Evolutionary conservation across 2,797 vertebrate genomes (phyloP), one percentile per base, ranked within the genome.

Genomic region (Sebastes hopkinsi): DNA sequence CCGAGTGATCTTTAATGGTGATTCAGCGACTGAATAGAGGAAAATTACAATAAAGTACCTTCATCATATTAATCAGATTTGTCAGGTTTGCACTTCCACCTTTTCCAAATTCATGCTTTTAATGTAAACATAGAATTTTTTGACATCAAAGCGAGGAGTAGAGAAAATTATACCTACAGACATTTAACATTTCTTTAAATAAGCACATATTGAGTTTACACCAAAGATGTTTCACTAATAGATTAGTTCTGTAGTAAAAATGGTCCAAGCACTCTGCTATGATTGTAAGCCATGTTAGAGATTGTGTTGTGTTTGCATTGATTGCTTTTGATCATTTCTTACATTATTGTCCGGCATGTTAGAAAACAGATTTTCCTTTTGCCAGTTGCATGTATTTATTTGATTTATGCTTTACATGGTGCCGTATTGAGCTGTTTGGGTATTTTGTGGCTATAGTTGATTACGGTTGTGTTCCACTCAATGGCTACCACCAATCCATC

Each of bases 1-100:
- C n/a, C 3, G 4, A 61, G 56, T n/a, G 27, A 79, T 89, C 23
- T 72, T 86, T 76, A 82, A 67, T 72, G 69, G 83, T 14, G 4
- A 88, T 75, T 88, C 79, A 74, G 79, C 67, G 42, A 13, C 67
- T 70, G 77, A 70, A 78, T 22, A 71, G 30, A 79, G 81, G 70
- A 83, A 76, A 85, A 82, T 77, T 84, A 67, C 55, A 62, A 59
- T 52, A 67, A 29, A 62, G 56, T 52, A 55, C 29, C 38, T 61
- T 30, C 14, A 36, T 32, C 13, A 29, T 32, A 80, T 81, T 75
- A 76, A 75, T 86, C 58, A 54, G 27, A 67, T 75, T 68, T 59
- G 67, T 67, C 72, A 75, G 64, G 56, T 87, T 66, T 77, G 66
- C 6, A 13, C 30, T 16, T 10, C 30, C 42, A 70, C 34, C 60